Evolutionary conservation across 2,113 vertebrate species (phyloP).

Genomic region (Notothenia rossii): DNA sequence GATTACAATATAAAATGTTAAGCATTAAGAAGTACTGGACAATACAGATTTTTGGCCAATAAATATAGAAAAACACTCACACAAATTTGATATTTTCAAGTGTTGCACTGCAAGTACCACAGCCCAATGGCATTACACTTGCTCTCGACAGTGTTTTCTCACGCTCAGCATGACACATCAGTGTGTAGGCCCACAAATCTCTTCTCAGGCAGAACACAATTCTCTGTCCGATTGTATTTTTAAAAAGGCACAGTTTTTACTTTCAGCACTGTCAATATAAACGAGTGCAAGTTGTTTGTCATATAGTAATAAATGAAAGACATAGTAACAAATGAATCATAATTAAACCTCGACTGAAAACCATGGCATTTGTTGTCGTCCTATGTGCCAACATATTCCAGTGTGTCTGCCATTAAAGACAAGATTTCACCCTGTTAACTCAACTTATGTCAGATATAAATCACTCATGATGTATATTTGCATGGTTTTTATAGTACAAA

Average conservation of each 20-base stretch:
- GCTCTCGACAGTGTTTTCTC: slow-evolving; percentile 74
- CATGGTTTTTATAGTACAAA: slow-evolving; percentile 48
- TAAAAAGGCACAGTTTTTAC: slow-evolving; percentile 77
- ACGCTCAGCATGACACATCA: slow-evolving; percentile 76
- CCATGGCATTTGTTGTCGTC: slow-evolving; percentile 44
- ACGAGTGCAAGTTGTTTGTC: slow-evolving; percentile 71
- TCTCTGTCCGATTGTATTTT: slow-evolving; percentile 54
- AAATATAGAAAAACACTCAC: slow-evolving; percentile 73
- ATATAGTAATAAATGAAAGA: slow-evolving; percentile 41
- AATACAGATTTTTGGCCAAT: slow-evolving; percentile 73
- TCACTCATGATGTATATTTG: slow-evolving; percentile 37
- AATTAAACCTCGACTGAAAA: slow-evolving; percentile 50
- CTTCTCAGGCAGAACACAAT: slow-evolving; percentile 65
- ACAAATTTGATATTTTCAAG: slow-evolving; percentile 75
- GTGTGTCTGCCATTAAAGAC: slow-evolving; percentile 67
- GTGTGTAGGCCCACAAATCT: slow-evolving; percentile 69
- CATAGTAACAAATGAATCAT: slow-evolving; percentile 34
- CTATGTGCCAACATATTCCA: slow-evolving; percentile 73
- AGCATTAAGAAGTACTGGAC: slow-evolving; percentile 66
- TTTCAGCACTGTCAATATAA: slow-evolving; percentile 67
- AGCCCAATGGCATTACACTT: slow-evolving; percentile 62
- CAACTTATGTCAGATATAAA: slow-evolving; percentile 25
- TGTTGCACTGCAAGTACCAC: slow-evolving; percentile 78
- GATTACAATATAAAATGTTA: slow-evolving; percentile 64
- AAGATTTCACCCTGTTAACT: slow-evolving; percentile 28